Conservation (phyloP, 1,140 invertebrate genomes). For the Lethrus apterus region DNA sequence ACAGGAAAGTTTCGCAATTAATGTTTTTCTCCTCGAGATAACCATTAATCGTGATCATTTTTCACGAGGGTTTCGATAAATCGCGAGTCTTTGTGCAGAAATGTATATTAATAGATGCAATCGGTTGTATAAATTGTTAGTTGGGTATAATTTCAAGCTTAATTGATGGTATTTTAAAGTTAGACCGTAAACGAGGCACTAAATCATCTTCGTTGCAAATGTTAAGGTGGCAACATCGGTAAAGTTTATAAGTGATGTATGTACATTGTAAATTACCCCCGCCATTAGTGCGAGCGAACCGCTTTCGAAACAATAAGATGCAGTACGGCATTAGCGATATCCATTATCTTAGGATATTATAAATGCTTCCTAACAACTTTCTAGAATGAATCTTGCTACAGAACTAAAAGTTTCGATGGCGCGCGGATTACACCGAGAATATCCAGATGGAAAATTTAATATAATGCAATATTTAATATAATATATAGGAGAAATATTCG, state of each 20-base stretch:
- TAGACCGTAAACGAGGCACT: slow-evolving; percentile 23
- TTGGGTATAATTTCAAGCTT: slow-evolving; percentile 14
- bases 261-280: slow-evolving; percentile 29
- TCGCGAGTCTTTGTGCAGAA: too few relatives aligned
- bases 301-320: slow-evolving; percentile 23
- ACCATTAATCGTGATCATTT: too few relatives aligned
- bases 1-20: too few relatives aligned
- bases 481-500: slow-evolving; percentile 32
- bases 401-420: slow-evolving; percentile 26
- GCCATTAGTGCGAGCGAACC: slow-evolving; percentile 17
- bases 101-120: too few relatives aligned
- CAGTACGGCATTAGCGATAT: slow-evolving; percentile 25
- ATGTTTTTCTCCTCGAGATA: too few relatives aligned
- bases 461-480: slow-evolving; percentile 40
- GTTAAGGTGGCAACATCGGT: slow-evolving; percentile 29
- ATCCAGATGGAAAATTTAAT: slow-evolving; percentile 38
- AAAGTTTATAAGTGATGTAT: slow-evolving; percentile 33
- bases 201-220: slow-evolving; percentile 24
- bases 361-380: slow-evolving; percentile 19
- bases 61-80: too few relatives aligned
- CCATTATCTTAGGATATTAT: slow-evolving; percentile 28
- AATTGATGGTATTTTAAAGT: slow-evolving; percentile 28
- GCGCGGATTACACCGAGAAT: slow-evolving; percentile 9
- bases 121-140: too few relatives aligned
- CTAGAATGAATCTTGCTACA: slow-evolving; percentile 13